These are phyloP conservation scores for Drosophila demipolita DNA, from an alignment of 2,888 invertebrate genomes.

Conservation along the genomic window DNA sequence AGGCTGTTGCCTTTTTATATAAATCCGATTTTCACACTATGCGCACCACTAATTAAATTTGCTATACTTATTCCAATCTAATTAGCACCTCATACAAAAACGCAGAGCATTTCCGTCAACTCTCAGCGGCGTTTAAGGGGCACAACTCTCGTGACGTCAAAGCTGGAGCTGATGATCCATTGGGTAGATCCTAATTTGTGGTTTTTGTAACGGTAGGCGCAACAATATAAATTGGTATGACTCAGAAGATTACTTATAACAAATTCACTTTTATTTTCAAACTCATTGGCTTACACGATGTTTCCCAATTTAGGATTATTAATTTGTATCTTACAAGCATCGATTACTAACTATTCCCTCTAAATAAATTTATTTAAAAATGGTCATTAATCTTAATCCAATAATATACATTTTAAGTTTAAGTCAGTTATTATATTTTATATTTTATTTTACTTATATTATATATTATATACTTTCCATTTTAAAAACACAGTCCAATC, in stretches of 20 bases:
- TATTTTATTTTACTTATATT: no score
- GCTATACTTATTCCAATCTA: constrained; percentile 40
- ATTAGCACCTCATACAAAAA: constrained; percentile 51
- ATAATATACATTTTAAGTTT: no score
- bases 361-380: no score
- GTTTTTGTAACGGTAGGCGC: constrained; percentile 63
- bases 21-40: constrained; percentile 37
- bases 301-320: no score
- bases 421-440: no score
- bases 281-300: background rate
- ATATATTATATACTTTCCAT: no score
- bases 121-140: constrained; percentile 13
- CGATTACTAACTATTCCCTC: no score
- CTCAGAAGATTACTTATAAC: constrained; percentile 9
- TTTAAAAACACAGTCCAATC: no score
- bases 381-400: no score
- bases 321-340: no score
- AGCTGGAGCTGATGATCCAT: constrained; percentile 17
- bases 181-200: constrained; percentile 34
- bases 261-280: background rate
- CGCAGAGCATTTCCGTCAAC: constrained; percentile 60
- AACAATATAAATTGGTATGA: constrained; percentile 27
- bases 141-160: constrained; percentile 52
- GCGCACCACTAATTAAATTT: constrained; percentile 61
- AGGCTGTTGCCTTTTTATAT: constrained; percentile 51